Evolutionary conservation across 30 jellyfish, hydroid and myxozoan species (phyloP).

Genomic region (Hydractinia symbiolongicarpus): DNA sequence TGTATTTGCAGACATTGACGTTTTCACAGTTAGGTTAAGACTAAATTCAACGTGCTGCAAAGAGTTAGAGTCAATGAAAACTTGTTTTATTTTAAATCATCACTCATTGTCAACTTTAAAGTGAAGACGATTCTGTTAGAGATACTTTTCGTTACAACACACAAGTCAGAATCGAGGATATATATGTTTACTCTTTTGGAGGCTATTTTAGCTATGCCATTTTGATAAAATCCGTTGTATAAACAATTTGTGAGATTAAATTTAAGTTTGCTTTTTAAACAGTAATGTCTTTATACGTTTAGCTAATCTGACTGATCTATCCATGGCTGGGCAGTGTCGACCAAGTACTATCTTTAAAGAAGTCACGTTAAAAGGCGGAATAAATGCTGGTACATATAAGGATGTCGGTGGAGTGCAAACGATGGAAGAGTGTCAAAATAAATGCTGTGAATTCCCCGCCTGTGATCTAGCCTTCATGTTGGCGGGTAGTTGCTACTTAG

Average conservation of each 20-base stretch:
- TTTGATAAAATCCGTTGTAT: neutral
- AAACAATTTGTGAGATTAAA: neutral
- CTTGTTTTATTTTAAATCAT: no score
- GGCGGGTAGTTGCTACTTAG: constrained; percentile 94
- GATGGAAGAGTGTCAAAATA: constrained; percentile 94
- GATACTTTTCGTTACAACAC: no score
- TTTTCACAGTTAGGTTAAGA: no score
- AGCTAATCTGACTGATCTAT: constrained; percentile 80
- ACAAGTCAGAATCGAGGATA: no score
- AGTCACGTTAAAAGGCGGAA: constrained; percentile 96
- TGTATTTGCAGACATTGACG: no score
- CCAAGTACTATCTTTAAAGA: constrained; percentile 81
- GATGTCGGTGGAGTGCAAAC: constrained; percentile 96
- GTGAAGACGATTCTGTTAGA: no score
- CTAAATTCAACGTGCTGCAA: no score
- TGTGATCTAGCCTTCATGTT: constrained; percentile 87
- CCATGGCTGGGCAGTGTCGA: constrained; percentile 89
- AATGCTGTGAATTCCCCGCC: constrained; percentile 97
- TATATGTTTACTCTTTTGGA: no score
- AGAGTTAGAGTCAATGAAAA: no score
- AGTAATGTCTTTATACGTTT: neutral
- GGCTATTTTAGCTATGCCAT: neutral
- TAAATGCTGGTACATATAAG: constrained; percentile 93
- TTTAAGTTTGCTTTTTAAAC: no score
- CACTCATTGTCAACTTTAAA: no score